phyloP scores from a whole-genome alignment of 2,113 vertebrate genomes.

The Megaceryle maxima region DNA sequence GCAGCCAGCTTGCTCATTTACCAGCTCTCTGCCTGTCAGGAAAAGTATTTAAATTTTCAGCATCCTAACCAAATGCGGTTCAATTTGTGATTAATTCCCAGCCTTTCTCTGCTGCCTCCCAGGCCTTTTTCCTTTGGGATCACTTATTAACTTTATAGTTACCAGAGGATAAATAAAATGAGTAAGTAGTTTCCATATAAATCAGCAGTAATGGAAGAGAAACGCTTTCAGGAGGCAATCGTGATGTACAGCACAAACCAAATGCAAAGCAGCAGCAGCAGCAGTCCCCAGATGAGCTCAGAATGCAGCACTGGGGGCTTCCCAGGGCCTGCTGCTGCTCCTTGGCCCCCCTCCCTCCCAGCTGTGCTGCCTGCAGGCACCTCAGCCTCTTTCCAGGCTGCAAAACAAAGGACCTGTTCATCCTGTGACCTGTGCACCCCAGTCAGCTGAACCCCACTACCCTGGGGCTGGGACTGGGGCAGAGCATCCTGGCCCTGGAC shows the following conservation, averaged over 20 bases:
- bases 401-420: background rate
- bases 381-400: background rate
- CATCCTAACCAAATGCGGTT: background rate
- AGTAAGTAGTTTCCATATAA: background rate
- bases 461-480: background rate
- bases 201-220: background rate
- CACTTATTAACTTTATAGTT: background rate
- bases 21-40: background rate
- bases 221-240: background rate
- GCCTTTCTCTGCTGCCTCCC: background rate
- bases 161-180: background rate
- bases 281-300: background rate
- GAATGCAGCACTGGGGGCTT: accelerated
- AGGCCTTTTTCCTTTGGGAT: background rate
- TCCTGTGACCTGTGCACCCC: background rate
- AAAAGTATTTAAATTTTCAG: background rate
- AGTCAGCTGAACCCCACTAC: accelerated
- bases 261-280: background rate
- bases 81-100: background rate
- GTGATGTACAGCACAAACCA: background rate
- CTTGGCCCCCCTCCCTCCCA: accelerated
- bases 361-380: background rate
- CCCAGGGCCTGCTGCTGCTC: background rate
- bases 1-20: background rate
- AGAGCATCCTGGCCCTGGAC: background rate